Percentiles rank a stretch among this genome's conserved stretches.
Conservation (phyloP, 2,113 vertebrate genomes). For the Brachypodius melanocephalos region DNA sequence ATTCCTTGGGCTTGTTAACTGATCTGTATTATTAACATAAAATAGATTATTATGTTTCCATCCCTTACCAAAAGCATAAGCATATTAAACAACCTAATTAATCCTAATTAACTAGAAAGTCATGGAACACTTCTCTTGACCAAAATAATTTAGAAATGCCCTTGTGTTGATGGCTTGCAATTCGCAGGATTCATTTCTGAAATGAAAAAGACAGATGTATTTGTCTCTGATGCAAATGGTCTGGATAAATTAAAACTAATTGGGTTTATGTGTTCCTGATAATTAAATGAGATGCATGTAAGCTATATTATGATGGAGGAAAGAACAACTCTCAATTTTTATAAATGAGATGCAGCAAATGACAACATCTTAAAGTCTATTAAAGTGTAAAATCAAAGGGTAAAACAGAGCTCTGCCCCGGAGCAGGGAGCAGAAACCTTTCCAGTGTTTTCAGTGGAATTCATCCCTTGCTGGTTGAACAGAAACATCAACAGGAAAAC, state of each 20-base stretch:
- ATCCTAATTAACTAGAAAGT: constrained; percentile 44
- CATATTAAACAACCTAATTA: constrained; percentile 25
- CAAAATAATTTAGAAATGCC: constrained; percentile 53
- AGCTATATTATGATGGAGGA: neutral
- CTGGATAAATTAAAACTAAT: constrained; percentile 35
- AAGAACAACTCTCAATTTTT: constrained; percentile 26
- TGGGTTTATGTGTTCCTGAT: constrained; percentile 23
- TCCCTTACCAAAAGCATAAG: neutral
- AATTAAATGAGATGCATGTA: constrained; percentile 19
- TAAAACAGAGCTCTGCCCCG: neutral
- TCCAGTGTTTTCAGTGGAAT: neutral
- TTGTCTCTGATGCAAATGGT: neutral
- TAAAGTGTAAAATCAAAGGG: neutral
- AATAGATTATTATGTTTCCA: neutral
- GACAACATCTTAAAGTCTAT: neutral
- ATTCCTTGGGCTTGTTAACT: neutral
- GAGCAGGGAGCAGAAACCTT: neutral
- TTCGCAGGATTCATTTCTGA: constrained; percentile 17
- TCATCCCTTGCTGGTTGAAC: neutral
- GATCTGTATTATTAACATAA: neutral
- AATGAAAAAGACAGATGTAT: neutral
- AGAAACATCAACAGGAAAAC: neutral
- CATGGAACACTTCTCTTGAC: constrained; percentile 8
- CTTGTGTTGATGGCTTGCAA: constrained; percentile 37
- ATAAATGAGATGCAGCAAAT: constrained; percentile 4